Percentiles rank a stretch among this genome's conserved stretches.
phyloP scores from a whole-genome alignment of 2,888 invertebrate genomes.

The Frankliniella fusca region DNA sequence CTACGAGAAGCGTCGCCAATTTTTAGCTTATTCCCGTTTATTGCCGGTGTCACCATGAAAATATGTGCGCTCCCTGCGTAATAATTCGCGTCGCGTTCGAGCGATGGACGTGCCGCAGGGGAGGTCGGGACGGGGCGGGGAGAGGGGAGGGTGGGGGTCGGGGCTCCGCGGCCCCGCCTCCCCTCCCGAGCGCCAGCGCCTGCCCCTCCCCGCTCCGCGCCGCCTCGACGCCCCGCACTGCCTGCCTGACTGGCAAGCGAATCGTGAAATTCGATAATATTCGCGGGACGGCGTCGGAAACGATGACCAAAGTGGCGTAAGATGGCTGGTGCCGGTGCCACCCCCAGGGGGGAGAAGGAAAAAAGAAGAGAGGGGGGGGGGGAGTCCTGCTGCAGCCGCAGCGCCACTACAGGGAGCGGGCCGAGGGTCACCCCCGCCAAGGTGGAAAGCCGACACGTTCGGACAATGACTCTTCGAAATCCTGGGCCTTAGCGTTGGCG shows the following conservation, averaged over 20 bases:
- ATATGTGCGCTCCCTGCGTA: conserved; percentile 14
- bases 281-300: conserved; percentile 5
- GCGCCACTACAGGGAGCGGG: not conserved
- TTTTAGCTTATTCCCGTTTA: conserved; percentile 17
- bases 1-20: not conserved
- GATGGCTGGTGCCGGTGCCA: not conserved
- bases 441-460: conserved; percentile 6
- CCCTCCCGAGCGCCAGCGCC: not conserved
- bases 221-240: not conserved
- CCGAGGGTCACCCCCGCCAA: not conserved
- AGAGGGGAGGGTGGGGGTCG: not conserved
- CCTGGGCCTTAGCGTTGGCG: not conserved
- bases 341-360: too few relatives aligned
- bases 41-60: conserved; percentile 9
- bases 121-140: not conserved
- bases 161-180: not conserved
- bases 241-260: not conserved
- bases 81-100: conserved; percentile 1
- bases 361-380: too few relatives aligned
- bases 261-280: conserved; percentile 26
- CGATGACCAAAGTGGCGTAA: conserved; percentile 19
- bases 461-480: conserved; percentile 18
- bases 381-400: too few relatives aligned
- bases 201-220: not conserved
- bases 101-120: not conserved